Percentiles rank a stretch among this genome's conserved stretches.
phyloP scores from a whole-genome alignment of 2,797 vertebrate species.

The Phaenicophaeus curvirostris region DNA sequence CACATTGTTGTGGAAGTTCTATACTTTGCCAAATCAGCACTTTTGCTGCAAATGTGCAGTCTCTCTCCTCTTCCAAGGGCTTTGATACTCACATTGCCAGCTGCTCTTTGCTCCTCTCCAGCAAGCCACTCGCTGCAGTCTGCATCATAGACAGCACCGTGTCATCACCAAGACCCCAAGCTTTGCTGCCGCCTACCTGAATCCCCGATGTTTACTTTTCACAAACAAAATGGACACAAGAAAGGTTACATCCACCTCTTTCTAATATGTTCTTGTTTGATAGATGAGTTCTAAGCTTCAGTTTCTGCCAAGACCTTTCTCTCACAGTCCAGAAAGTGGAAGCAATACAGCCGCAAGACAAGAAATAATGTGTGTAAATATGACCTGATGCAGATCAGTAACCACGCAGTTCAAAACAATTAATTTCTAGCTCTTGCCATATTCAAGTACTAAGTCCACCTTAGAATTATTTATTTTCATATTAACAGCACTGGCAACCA shows the following conservation, averaged over 20 bases:
- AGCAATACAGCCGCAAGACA: not conserved
- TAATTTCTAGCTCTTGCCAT: conserved; percentile 39
- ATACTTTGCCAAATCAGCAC: not conserved
- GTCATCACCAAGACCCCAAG: not conserved
- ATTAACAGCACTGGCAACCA: not conserved
- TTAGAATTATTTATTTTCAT: conserved; percentile 9
- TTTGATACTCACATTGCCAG: not conserved
- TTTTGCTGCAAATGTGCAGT: not conserved
- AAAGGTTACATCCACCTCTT: not conserved
- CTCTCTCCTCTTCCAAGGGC: not conserved
- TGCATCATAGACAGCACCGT: fast-evolving
- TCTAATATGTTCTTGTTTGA: not conserved
- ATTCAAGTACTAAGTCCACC: conserved; percentile 1
- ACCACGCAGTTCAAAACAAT: not conserved
- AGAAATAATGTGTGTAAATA: not conserved
- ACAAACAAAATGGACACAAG: not conserved
- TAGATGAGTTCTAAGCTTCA: not conserved
- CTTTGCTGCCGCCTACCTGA: not conserved
- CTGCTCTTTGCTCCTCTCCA: not conserved
- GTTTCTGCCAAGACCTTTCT: not conserved
- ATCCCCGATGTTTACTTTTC: not conserved
- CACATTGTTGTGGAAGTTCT: not conserved
- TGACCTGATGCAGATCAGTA: conserved; percentile 30
- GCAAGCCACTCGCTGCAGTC: fast-evolving
- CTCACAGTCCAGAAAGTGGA: not conserved